phyloP scores from a whole-genome alignment of 1,140 invertebrate genomes.

The Drosophila quadrilineata region DNA sequence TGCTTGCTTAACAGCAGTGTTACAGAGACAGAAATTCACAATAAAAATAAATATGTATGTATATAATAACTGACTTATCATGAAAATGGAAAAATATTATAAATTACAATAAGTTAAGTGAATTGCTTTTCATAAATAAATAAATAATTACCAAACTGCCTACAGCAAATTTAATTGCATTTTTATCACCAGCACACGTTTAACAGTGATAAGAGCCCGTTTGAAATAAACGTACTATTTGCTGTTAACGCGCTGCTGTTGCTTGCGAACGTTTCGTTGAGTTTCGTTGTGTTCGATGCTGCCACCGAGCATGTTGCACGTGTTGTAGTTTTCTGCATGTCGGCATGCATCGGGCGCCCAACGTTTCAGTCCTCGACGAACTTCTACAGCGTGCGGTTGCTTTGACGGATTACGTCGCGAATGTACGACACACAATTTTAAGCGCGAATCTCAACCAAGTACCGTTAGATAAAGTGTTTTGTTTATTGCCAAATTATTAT shows the following conservation, averaged over 20 bases:
- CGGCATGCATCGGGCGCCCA: neutral
- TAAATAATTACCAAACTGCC: neutral
- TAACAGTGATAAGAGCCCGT: slow-evolving; percentile 23
- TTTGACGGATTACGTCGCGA: slow-evolving; percentile 3
- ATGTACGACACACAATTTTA: neutral
- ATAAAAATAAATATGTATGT: neutral
- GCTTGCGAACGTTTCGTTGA: slow-evolving; percentile 22
- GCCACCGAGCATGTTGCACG: neutral
- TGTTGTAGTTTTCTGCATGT: neutral
- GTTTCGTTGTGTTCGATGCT: slow-evolving; percentile 26
- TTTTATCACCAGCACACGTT: neutral
- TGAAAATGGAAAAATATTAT: too few relatives aligned
- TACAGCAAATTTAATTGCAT: neutral
- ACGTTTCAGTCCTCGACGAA: slow-evolving; percentile 29
- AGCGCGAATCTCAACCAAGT: slow-evolving; percentile 22
- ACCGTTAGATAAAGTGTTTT: slow-evolving; percentile 5
- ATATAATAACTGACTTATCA: too few relatives aligned
- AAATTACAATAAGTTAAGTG: too few relatives aligned
- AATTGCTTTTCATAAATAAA: neutral
- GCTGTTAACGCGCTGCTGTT: slow-evolving; percentile 17
- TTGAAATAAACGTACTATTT: slow-evolving; percentile 6
- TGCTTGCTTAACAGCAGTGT: neutral
- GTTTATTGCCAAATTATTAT: too few relatives aligned
- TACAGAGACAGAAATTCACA: neutral
- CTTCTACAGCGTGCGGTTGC: slow-evolving; percentile 16